Conservation (phyloP, 1,140 invertebrate genomes). For the Heterodera carotae region DNA sequence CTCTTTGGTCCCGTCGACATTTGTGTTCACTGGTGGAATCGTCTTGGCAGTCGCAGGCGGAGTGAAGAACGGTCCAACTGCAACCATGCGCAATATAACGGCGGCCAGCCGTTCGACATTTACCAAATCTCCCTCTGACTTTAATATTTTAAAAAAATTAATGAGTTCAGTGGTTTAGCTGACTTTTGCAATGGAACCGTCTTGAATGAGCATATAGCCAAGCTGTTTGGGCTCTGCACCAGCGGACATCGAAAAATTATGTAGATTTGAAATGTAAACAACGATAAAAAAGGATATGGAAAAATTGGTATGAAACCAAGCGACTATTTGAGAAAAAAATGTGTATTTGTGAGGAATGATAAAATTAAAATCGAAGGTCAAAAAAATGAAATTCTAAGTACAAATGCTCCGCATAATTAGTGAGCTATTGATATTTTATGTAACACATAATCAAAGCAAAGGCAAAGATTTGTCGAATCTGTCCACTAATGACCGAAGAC, state of each 20-base stretch:
- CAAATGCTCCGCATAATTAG: too few relatives aligned
- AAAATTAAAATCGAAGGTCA: too few relatives aligned
- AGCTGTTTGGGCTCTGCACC: slow-evolving; percentile 37
- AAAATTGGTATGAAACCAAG: too few relatives aligned
- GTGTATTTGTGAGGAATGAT: too few relatives aligned
- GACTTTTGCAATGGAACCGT: slow-evolving; percentile 55
- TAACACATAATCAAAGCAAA: slow-evolving; percentile 28
- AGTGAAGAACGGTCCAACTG: slow-evolving; percentile 32
- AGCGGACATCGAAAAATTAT: background rate
- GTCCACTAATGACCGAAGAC: slow-evolving; percentile 83
- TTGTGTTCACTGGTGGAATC: background rate
- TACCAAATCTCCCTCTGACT: slow-evolving; percentile 53
- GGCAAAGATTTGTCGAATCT: slow-evolving; percentile 79
- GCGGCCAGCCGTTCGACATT: slow-evolving; percentile 50
- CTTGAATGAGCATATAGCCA: slow-evolving; percentile 54
- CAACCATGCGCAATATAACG: slow-evolving; percentile 39
- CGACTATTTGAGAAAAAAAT: too few relatives aligned
- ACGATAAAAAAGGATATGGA: too few relatives aligned
- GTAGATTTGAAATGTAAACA: background rate
- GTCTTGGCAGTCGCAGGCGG: background rate
- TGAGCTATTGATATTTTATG: too few relatives aligned
- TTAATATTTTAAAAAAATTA: slow-evolving; percentile 7
- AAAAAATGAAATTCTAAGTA: too few relatives aligned
- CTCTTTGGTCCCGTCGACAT: background rate
- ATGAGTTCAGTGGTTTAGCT: background rate